A percentile compares a stretch with the other conserved stretches of the same genome.
These are phyloP conservation scores for Lasioglossum leucozonium DNA, from an alignment of 2,888 invertebrate species.

Conservation along the genomic window DNA sequence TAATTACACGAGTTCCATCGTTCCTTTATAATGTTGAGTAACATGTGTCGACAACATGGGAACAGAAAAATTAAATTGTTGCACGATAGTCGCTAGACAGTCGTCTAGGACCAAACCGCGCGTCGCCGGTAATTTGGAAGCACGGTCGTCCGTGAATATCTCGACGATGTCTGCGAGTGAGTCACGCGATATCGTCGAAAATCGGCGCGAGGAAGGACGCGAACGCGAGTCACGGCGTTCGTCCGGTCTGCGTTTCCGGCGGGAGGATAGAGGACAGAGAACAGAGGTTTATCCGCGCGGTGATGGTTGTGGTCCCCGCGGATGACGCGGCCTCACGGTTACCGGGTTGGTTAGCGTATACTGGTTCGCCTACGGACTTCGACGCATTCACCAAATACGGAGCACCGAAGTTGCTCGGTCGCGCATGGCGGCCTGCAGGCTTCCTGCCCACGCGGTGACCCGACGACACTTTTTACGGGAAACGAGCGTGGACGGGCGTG, in stretches of 20 bases:
- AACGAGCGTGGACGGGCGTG: slow-evolving; percentile 59
- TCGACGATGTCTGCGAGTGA: neutral
- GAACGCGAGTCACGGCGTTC: neutral
- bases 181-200: neutral
- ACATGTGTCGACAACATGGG: no score
- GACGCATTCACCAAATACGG: slow-evolving; percentile 82
- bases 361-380: slow-evolving; percentile 80
- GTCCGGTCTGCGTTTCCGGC: neutral
- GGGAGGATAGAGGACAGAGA: neutral
- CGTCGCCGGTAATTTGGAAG: neutral
- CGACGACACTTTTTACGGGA: slow-evolving; percentile 75
- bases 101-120: no score
- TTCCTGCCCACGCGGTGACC: slow-evolving; percentile 76
- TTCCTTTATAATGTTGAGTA: no score
- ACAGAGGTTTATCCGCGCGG: neutral
- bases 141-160: neutral
- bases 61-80: no score
- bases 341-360: slow-evolving; percentile 52
- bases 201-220: neutral
- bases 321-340: neutral
- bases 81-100: no score
- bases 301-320: neutral
- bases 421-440: slow-evolving; percentile 57
- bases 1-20: no score
- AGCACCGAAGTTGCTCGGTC: slow-evolving; percentile 64